Percentiles rank a stretch among this genome's conserved stretches.
Conservation (phyloP, 2,888 invertebrate genomes). For the Orthosia gracilis region DNA sequence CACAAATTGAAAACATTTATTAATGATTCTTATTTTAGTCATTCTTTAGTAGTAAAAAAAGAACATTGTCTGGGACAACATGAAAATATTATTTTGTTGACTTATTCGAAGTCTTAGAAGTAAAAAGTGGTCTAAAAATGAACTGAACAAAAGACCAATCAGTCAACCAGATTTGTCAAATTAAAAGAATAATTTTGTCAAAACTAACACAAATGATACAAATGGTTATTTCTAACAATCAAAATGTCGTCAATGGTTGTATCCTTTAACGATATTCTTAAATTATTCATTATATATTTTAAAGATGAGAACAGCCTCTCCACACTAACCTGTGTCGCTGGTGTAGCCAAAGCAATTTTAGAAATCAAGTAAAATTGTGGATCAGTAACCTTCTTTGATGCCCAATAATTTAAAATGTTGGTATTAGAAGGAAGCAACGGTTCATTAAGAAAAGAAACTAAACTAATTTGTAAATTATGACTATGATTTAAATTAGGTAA, state of each 20-base stretch:
- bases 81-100: too few relatives aligned
- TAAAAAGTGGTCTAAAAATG: too few relatives aligned
- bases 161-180: too few relatives aligned
- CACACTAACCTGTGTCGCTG: conserved; percentile 56
- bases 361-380: conserved; percentile 33
- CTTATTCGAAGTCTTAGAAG: too few relatives aligned
- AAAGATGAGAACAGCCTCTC: conserved; percentile 58
- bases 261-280: conserved; percentile 38
- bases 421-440: conserved; percentile 26
- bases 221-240: conserved; percentile 31
- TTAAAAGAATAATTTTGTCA: too few relatives aligned
- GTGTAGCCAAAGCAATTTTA: conserved; percentile 32
- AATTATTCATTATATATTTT: conserved; percentile 45
- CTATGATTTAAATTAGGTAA: conserved; percentile 24
- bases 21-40: too few relatives aligned
- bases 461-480: conserved; percentile 26
- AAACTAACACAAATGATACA: too few relatives aligned
- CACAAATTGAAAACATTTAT: too few relatives aligned
- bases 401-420: conserved; percentile 47
- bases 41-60: too few relatives aligned
- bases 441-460: conserved; percentile 24
- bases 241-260: conserved; percentile 41
- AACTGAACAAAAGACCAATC: too few relatives aligned
- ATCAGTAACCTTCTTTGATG: conserved; percentile 28
- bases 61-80: too few relatives aligned